A percentile compares a stretch with the other conserved stretches of the same genome.
Conservation (phyloP, 2,113 vertebrate species). For the Phaethornis superciliosus region DNA sequence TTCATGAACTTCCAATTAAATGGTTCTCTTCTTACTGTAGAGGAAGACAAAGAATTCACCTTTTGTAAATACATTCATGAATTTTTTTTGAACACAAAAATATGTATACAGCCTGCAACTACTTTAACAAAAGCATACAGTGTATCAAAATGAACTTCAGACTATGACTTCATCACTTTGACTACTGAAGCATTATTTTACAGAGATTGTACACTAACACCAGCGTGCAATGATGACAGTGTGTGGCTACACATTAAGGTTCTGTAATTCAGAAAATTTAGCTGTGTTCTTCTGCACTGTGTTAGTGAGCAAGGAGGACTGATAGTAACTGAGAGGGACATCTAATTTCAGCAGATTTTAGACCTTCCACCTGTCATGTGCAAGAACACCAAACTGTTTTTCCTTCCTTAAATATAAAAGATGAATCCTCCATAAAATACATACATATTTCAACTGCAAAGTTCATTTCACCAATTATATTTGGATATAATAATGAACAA, state of each 20-base stretch:
- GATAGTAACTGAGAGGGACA: background rate
- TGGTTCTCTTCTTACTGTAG: background rate
- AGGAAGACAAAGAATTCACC: background rate
- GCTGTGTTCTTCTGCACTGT: background rate
- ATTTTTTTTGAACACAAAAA: constrained; percentile 22
- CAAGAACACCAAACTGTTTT: background rate
- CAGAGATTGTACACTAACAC: background rate
- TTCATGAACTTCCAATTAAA: background rate
- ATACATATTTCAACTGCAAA: background rate
- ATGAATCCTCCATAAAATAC: background rate
- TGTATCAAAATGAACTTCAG: background rate
- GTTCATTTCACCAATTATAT: background rate
- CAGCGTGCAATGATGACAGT: background rate
- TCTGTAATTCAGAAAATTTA: background rate
- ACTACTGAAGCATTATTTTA: background rate
- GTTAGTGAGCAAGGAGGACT: background rate
- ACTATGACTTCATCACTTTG: background rate
- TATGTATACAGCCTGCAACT: rapidly evolving
- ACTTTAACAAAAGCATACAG: background rate
- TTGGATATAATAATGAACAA: background rate
- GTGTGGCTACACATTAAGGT: background rate
- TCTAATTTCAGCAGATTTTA: background rate
- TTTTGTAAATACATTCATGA: background rate
- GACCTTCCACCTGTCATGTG: background rate
- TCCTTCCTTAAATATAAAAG: background rate